Evolutionary conservation across 23 tunicate genomes (phyloP).

Genomic region (Halocynthia roretzi): DNA sequence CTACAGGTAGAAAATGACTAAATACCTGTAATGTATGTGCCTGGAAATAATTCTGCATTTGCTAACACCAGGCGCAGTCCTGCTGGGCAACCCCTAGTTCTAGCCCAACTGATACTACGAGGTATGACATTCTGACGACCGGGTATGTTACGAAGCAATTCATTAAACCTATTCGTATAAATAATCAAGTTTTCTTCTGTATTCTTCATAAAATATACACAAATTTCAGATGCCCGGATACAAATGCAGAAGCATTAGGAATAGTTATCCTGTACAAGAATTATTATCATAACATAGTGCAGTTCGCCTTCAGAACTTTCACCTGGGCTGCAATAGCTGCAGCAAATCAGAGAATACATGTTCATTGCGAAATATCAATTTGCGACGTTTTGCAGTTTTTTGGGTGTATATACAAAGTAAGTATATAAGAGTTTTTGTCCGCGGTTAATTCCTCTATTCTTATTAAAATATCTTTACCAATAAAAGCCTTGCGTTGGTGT

Average conservation of each 20-base stretch:
- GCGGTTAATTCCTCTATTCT: too few relatives aligned
- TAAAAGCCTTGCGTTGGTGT: neutral
- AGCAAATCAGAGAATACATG: neutral
- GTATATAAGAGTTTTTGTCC: too few relatives aligned
- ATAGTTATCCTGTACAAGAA: neutral
- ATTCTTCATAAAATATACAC: neutral
- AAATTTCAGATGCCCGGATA: neutral
- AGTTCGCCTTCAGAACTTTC: neutral
- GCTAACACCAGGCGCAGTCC: neutral
- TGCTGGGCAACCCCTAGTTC: slow-evolving; percentile 4
- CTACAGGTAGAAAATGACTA: slow-evolving; percentile 11
- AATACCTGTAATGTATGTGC: neutral
- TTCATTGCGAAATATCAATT: slow-evolving; percentile 13
- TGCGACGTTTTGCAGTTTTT: slow-evolving; percentile 11
- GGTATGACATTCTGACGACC: neutral
- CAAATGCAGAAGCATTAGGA: neutral
- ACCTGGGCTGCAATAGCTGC: neutral
- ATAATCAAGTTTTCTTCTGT: neutral
- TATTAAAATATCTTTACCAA: too few relatives aligned
- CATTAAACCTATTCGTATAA: neutral
- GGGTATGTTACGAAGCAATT: neutral
- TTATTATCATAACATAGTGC: neutral
- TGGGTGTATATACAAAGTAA: slow-evolving; percentile 18
- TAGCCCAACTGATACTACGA: neutral
- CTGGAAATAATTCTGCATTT: neutral